Percentiles rank a stretch among this genome's conserved stretches.
These are phyloP conservation scores for Xylophagus ater DNA, from an alignment of 2,888 invertebrate species.

Conservation along the genomic window DNA sequence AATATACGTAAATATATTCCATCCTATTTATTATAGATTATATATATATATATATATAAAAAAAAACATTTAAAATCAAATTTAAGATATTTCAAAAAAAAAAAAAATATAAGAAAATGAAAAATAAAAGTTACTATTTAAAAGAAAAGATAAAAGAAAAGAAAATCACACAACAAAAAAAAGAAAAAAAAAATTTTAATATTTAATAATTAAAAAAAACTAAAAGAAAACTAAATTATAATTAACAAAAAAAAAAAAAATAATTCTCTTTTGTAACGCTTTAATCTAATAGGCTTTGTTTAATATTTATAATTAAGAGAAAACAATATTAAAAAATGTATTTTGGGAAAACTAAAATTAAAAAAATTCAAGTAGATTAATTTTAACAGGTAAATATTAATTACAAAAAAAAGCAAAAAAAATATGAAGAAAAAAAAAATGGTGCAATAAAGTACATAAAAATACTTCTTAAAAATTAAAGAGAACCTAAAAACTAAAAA, in stretches of 20 bases:
- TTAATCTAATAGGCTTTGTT: slow-evolving; percentile 16
- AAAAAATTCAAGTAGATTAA: too few species aligned
- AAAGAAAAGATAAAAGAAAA: slow-evolving; percentile 4
- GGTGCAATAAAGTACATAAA: slow-evolving; percentile 1
- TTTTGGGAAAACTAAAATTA: too few species aligned
- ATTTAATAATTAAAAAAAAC: slow-evolving; percentile 8
- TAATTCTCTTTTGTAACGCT: slow-evolving; percentile 15
- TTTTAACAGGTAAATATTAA: too few species aligned
- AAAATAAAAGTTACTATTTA: slow-evolving; percentile 16
- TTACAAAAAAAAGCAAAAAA: neutral
- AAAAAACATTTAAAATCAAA: slow-evolving; percentile 14
- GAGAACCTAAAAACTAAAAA: neutral
- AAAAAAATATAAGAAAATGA: slow-evolving; percentile 9
- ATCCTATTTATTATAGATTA: slow-evolving; percentile 20
- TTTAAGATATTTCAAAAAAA: slow-evolving; percentile 10
- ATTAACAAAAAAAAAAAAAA: slow-evolving; percentile 6
- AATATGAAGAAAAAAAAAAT: neutral
- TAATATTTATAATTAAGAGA: slow-evolving; percentile 11
- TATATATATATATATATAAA: too few species aligned
- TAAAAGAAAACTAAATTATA: slow-evolving; percentile 3
- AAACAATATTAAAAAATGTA: too few species aligned
- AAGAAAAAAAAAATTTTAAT: too few species aligned
- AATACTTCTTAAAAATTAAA: neutral
- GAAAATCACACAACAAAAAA: too few species aligned
- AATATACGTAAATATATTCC: slow-evolving; percentile 20